Evolutionary conservation across 2,888 invertebrate species (phyloP), one percentile per base, ranked within the genome.

Genomic region (Cosmorhoe ocellata): DNA sequence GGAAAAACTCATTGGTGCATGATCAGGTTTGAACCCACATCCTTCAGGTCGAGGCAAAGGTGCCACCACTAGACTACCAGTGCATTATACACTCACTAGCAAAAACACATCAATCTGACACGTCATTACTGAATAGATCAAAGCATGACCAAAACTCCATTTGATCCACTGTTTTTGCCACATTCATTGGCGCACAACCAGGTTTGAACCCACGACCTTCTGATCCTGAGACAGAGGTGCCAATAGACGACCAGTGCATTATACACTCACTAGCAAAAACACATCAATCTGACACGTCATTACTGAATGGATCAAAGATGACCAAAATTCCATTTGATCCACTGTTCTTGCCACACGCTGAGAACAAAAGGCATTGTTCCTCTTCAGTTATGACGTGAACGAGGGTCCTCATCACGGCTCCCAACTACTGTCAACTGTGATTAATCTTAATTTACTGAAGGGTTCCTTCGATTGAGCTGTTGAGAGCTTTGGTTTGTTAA

Each of bases 391-490:
- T 52, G 60, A 63, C 62, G 56, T 48, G 40, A 64, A 63, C 60
- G 59, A 63, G 63, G 63, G 60, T 62, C 38, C 61, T 58, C 52
- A 52, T 45, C 46, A 44, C 66, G 50, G 52, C 62, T 66, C 64
- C 24, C 64, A 74, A 74, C 73, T 74, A 63, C 59, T 67, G 71
- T 69, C 70, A 70, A 73, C 72, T 66, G 70, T 67, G 60, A 74
- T 74, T 70, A 72, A 74, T 74, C 73, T 69, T 68, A 66, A 70
- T 74, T 71, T 66, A 66, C 64, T 63, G 63, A 56, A 48, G 62
- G 61, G 58, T 59, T 63, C 67, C 63, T 66, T 59, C 67, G 66
- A 69, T 69, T 64, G 66, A 54, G 57, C n/a, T 40, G 24, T 24
- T 6, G 7, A 24, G 24, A 24, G 34, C 10, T n/a, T 22, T 44